A percentile compares a stretch with the other conserved stretches of the same genome.
phyloP scores from a whole-genome alignment of 1,140 invertebrate species.

The Lineus longissimus region DNA sequence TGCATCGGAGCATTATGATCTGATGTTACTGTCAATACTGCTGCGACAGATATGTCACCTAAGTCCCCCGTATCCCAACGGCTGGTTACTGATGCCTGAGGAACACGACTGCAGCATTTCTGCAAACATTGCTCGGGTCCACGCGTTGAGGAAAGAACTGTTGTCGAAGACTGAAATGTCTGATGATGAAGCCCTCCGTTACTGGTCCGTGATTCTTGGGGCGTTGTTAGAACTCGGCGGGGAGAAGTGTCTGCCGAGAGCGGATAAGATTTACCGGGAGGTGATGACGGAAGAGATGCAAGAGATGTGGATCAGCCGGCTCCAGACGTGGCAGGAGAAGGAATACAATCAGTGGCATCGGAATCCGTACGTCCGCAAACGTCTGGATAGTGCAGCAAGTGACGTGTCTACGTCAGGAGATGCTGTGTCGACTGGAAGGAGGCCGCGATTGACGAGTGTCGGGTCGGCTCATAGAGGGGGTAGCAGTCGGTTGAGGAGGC shows the following conservation, averaged over 20 bases:
- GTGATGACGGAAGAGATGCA: constrained; percentile 30
- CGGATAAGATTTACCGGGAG: constrained; percentile 32
- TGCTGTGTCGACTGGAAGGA: no score
- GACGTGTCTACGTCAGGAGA: no score
- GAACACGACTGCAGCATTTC: constrained; percentile 33
- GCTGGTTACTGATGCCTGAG: constrained; percentile 34
- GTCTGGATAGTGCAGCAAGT: no score
- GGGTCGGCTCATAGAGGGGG: no score
- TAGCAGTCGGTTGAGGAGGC: no score
- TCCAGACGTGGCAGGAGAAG: constrained; percentile 15
- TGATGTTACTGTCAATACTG: constrained; percentile 28
- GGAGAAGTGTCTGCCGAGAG: constrained; percentile 21
- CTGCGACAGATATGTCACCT: constrained; percentile 43
- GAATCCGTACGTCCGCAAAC: no score
- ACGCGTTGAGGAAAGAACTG: constrained; percentile 4
- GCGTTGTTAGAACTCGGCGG: constrained; percentile 34
- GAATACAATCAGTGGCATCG: not conserved
- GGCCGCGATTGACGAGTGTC: no score
- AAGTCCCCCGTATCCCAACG: constrained; percentile 41
- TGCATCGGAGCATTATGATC: constrained; percentile 33
- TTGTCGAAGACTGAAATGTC: not conserved
- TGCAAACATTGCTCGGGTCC: constrained; percentile 37
- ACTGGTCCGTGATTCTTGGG: constrained; percentile 33
- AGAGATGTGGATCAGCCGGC: constrained; percentile 26
- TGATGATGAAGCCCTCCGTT: constrained; percentile 26